A percentile compares a stretch with the other conserved stretches of the same genome.
Conservation (phyloP, 2,113 vertebrate species). For the Brevimyrus niger region DNA sequence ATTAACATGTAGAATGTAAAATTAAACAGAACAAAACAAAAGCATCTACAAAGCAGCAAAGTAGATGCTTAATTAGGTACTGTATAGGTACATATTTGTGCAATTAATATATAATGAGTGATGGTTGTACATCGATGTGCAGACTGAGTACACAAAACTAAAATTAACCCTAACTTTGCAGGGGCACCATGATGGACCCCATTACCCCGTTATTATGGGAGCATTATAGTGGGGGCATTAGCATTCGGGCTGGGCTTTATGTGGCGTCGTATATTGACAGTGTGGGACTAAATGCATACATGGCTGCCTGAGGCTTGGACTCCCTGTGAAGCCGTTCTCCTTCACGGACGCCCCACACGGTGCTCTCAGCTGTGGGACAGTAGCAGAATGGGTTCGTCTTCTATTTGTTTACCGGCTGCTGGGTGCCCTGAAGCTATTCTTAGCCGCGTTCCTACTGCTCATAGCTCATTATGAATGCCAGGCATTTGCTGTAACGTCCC, state of each 20-base stretch:
- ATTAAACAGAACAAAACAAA: neutral
- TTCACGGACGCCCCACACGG: neutral
- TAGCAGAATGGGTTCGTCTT: neutral
- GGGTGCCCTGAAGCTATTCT: slow-evolving; percentile 1
- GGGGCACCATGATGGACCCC: neutral
- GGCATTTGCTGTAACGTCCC: neutral
- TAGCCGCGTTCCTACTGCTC: neutral
- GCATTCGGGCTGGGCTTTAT: neutral
- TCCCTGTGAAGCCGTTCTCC: neutral
- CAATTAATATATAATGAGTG: neutral
- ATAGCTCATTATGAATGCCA: neutral
- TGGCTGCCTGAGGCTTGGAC: neutral
- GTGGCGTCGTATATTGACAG: neutral
- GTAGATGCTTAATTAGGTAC: neutral
- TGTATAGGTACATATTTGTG: neutral
- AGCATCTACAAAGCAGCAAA: neutral
- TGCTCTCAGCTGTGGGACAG: neutral
- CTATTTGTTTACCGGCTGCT: slow-evolving; percentile 2
- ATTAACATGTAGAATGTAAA: neutral
- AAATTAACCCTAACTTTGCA: neutral
- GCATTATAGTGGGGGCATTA: neutral
- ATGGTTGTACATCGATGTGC: neutral
- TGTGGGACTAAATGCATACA: neutral
- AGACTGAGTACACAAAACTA: neutral
- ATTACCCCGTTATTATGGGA: neutral